Conservation (phyloP, 2,113 vertebrate genomes). For the Epinephelus moara region DNA sequence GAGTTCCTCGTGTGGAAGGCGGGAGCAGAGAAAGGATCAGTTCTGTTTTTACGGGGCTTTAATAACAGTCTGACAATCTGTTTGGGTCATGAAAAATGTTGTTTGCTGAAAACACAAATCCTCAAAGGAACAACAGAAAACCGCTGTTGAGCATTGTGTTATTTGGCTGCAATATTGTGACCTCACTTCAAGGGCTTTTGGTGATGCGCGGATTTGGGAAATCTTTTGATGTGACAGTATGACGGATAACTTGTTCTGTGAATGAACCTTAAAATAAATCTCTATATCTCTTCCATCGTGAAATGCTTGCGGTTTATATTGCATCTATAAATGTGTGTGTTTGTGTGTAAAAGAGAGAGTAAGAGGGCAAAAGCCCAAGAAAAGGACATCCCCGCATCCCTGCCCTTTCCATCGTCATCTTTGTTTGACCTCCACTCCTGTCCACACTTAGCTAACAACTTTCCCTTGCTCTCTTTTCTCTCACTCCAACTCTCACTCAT, state of each 20-base stretch:
- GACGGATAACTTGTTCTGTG: conserved; percentile 52
- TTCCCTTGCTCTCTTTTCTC: conserved; percentile 48
- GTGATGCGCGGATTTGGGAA: conserved; percentile 27
- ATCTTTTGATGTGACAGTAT: conserved; percentile 14
- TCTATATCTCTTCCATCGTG: background rate
- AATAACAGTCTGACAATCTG: conserved; percentile 26
- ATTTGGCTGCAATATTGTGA: background rate
- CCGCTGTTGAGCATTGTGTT: background rate
- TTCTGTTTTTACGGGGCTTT: conserved; percentile 40
- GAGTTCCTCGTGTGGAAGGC: background rate
- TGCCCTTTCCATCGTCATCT: conserved; percentile 44
- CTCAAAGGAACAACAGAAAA: conserved; percentile 11
- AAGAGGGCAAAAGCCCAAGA: conserved; percentile 1
- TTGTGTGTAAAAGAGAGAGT: background rate
- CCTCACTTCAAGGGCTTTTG: conserved; percentile 15
- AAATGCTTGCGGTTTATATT: background rate
- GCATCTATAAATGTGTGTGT: background rate
- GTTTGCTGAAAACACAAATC: conserved; percentile 35
- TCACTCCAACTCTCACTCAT: conserved; percentile 61
- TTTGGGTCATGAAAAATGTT: conserved; percentile 17
- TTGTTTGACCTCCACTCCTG: conserved; percentile 58
- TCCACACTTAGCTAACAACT: conserved; percentile 63
- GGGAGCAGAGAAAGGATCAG: background rate
- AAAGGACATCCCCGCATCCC: conserved; percentile 20
- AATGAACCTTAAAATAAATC: conserved; percentile 41